Conservation (phyloP, 1,140 invertebrate genomes). For the Drosophila jambulina region DNA sequence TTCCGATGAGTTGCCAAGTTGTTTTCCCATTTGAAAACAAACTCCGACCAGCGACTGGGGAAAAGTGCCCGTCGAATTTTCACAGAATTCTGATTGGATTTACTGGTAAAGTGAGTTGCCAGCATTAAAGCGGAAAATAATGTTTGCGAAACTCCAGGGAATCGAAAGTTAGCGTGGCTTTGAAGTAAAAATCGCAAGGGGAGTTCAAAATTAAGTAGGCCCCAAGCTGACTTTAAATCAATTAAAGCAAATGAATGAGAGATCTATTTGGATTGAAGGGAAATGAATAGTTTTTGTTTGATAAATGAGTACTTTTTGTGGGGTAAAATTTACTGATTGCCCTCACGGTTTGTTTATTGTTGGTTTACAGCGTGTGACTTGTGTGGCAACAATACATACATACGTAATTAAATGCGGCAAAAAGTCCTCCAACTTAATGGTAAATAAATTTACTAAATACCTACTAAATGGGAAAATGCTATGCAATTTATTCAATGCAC, state of each 20-base stretch:
- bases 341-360: neutral
- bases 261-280: neutral
- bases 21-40: conserved; percentile 19
- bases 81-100: conserved; percentile 13
- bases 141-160: conserved; percentile 5
- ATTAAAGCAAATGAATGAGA: neutral
- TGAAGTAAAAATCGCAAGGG: conserved; percentile 22
- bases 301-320: neutral
- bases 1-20: conserved; percentile 26
- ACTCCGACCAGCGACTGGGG: neutral
- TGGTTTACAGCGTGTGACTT: neutral
- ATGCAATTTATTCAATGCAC: conserved; percentile 23
- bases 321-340: neutral
- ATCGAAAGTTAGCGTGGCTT: conserved; percentile 13
- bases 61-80: conserved; percentile 9
- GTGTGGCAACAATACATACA: neutral
- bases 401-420: conserved; percentile 5
- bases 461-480: neutral
- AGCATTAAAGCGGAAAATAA: conserved; percentile 13
- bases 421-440: conserved; percentile 1
- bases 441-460: conserved; percentile 6
- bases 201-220: neutral
- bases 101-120: conserved; percentile 1
- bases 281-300: neutral
- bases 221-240: neutral